These are phyloP conservation scores for Nephila pilipes DNA, from an alignment of 1,140 invertebrate genomes.

Conservation along the genomic window DNA sequence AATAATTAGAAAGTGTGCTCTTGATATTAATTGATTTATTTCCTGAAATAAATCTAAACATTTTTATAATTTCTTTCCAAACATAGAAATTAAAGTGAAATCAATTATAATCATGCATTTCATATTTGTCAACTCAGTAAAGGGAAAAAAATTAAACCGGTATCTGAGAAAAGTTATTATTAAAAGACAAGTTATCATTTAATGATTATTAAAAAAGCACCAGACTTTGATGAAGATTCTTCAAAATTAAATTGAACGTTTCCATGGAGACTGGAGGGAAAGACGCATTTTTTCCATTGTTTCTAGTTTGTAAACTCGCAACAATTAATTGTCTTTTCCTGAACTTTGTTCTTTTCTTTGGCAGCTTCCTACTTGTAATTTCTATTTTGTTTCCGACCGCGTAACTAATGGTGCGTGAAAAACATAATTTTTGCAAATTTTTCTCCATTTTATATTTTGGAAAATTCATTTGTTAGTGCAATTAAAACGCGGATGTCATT, in stretches of 20 bases:
- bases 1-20: no score
- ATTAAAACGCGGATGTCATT: background rate
- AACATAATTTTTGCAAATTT: background rate
- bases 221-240: background rate
- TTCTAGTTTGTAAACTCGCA: slow-evolving; percentile 18
- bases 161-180: background rate
- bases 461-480: background rate
- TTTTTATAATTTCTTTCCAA: no score
- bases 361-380: background rate
- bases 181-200: background rate
- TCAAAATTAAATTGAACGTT: slow-evolving; percentile 33
- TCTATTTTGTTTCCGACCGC: background rate
- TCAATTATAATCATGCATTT: no score
- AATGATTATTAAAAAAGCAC: background rate
- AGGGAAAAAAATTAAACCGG: background rate
- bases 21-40: no score
- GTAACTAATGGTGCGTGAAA: slow-evolving; percentile 23
- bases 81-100: no score
- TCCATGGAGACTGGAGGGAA: background rate
- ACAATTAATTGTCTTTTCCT: slow-evolving; percentile 16
- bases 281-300: background rate
- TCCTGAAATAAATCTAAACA: no score
- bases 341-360: slow-evolving; percentile 15
- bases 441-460: background rate
- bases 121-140: no score